A percentile compares a stretch with the other conserved stretches of the same genome.
These are phyloP conservation scores for Emydoidea blandingii DNA, from an alignment of 2,797 vertebrate species.

Conservation along the genomic window DNA sequence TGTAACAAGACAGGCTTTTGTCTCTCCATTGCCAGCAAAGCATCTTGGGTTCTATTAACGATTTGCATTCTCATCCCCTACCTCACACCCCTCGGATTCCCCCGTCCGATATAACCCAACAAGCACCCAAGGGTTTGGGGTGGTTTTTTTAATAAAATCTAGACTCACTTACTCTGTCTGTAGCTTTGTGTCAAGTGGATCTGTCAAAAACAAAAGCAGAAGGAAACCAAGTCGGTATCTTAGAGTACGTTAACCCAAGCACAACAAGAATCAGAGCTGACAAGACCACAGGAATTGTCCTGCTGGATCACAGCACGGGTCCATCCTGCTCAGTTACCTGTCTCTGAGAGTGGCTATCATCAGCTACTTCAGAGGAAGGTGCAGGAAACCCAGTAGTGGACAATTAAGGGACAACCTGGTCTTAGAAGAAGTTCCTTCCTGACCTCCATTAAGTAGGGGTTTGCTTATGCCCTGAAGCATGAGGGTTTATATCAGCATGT, in stretches of 20 bases:
- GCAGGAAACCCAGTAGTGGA: not conserved
- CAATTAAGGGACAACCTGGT: not conserved
- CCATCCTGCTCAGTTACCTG: not conserved
- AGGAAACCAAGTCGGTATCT: rapidly evolving
- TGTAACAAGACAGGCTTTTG: not conserved
- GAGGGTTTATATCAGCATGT: not conserved
- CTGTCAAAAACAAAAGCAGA: not conserved
- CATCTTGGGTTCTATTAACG: not conserved
- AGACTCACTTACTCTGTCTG: conserved; percentile 70
- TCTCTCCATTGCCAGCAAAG: no score
- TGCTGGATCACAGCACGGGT: not conserved
- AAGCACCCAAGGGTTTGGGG: not conserved
- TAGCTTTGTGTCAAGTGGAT: not conserved
- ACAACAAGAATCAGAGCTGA: not conserved
- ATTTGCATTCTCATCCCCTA: not conserved
- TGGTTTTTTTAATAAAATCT: not conserved
- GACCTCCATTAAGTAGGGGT: not conserved
- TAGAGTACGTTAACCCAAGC: not conserved
- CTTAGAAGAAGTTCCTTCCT: not conserved
- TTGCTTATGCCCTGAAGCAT: not conserved
- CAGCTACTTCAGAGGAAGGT: not conserved
- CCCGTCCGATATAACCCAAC: not conserved
- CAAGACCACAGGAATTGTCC: not conserved
- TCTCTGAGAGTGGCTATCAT: not conserved
- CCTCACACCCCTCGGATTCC: not conserved